A percentile compares a stretch with the other conserved stretches of the same genome.
phyloP scores from a whole-genome alignment of 2,113 vertebrate species.

The Ursus arctos region DNA sequence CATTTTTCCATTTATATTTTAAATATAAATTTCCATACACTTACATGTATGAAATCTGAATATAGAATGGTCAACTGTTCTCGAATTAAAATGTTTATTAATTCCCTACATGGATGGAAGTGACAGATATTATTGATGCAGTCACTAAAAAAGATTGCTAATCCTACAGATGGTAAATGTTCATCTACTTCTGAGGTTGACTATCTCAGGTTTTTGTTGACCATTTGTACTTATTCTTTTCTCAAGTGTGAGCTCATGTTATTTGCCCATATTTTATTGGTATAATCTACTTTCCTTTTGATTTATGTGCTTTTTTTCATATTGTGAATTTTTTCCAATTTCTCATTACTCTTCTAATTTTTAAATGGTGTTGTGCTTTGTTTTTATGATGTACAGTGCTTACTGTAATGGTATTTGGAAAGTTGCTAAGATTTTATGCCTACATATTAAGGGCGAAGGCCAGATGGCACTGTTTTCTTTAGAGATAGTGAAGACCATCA shows the following conservation, averaged over 20 bases:
- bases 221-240: neutral
- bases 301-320: neutral
- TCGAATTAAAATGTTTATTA: neutral
- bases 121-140: neutral
- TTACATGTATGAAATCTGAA: neutral
- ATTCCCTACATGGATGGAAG: neutral
- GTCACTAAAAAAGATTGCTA: neutral
- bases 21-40: neutral
- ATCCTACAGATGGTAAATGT: neutral
- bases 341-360: constrained; percentile 32
- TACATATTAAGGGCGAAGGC: neutral
- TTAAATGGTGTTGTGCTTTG: neutral
- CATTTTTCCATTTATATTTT: neutral
- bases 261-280: neutral
- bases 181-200: neutral
- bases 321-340: neutral
- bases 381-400: neutral
- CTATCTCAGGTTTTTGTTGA: neutral
- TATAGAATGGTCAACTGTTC: neutral
- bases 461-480: neutral
- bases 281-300: neutral
- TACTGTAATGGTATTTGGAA: neutral
- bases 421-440: neutral
- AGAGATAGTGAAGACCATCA: neutral
- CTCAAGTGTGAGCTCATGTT: neutral